These are phyloP conservation scores for Eupithecia tripunctaria DNA, from an alignment of 2,888 invertebrate species.

Conservation along the genomic window DNA sequence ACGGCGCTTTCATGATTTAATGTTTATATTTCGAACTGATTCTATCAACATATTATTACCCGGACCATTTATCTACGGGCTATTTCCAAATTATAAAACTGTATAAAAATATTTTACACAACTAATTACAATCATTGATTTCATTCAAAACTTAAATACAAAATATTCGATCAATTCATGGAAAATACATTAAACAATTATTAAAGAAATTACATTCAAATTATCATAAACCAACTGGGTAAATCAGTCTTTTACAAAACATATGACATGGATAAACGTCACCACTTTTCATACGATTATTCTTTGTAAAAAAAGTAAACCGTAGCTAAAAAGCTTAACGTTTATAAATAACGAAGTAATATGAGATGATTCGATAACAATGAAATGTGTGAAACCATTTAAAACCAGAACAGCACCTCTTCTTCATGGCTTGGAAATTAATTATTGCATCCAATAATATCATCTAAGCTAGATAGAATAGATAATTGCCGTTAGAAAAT, in stretches of 20 bases:
- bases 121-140: slow-evolving; percentile 34
- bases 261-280: neutral
- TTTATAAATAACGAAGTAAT: slow-evolving; percentile 34
- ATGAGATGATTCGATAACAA: slow-evolving; percentile 46
- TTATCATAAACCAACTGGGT: slow-evolving; percentile 44
- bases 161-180: slow-evolving; percentile 35
- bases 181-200: slow-evolving; percentile 39
- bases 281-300: neutral
- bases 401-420: slow-evolving; percentile 69
- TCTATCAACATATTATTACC: neutral
- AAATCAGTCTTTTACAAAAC: slow-evolving; percentile 74
- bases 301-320: slow-evolving; percentile 1
- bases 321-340: neutral
- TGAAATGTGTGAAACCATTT: slow-evolving; percentile 68
- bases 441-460: slow-evolving; percentile 42
- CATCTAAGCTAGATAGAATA: slow-evolving; percentile 48
- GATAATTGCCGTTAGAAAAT: slow-evolving; percentile 44
- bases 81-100: slow-evolving; percentile 32
- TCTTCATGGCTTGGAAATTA: slow-evolving; percentile 54
- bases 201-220: slow-evolving; percentile 44
- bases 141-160: slow-evolving; percentile 39
- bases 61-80: slow-evolving; percentile 30
- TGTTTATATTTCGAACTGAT: slow-evolving; percentile 8
- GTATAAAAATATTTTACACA: slow-evolving; percentile 37
- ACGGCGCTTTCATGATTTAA: neutral